Percentiles rank a stretch among this genome's conserved stretches.
These are phyloP conservation scores for Sylvicola cinctus DNA, from an alignment of 2,888 invertebrate genomes.

Conservation along the genomic window DNA sequence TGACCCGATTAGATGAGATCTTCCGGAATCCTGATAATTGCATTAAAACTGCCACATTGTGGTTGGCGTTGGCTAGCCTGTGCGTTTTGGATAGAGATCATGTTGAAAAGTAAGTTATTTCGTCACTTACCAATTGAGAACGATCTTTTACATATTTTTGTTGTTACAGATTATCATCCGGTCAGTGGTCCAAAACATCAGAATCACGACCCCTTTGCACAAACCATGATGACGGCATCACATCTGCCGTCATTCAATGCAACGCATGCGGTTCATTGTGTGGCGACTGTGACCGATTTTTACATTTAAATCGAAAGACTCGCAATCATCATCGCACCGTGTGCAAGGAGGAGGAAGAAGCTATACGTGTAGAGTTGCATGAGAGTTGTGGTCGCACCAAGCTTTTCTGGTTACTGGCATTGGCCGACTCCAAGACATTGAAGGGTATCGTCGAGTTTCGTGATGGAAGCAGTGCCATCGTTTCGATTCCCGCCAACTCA, in stretches of 20 bases:
- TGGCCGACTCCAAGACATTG: constrained; percentile 82
- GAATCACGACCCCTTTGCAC: constrained; percentile 61
- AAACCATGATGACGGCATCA: constrained; percentile 93
- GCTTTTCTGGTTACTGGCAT: constrained; percentile 80
- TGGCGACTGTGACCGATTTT: constrained; percentile 85
- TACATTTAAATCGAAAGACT: constrained; percentile 79
- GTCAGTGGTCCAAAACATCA: constrained; percentile 48
- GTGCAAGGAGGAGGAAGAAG: constrained; percentile 91
- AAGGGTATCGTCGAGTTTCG: constrained; percentile 84
- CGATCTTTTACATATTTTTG: background rate
- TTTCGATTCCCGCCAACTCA: constrained; percentile 26
- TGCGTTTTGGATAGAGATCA: constrained; percentile 85
- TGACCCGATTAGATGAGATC: constrained; percentile 60
- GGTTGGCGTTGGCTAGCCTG: constrained; percentile 83
- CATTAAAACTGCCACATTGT: constrained; percentile 63
- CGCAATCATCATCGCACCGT: constrained; percentile 54
- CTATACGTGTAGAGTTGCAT: constrained; percentile 91
- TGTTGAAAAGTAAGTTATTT: constrained; percentile 37
- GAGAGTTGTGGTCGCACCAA: constrained; percentile 91
- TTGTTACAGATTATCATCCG: constrained; percentile 36
- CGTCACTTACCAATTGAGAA: background rate
- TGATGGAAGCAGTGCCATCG: constrained; percentile 36
- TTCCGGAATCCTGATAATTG: constrained; percentile 58
- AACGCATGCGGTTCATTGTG: constrained; percentile 81
- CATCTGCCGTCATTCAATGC: constrained; percentile 83